A percentile compares a stretch with the other conserved stretches of the same genome.
Conservation (phyloP, 2,113 vertebrate species). For the Loxodonta africana region DNA sequence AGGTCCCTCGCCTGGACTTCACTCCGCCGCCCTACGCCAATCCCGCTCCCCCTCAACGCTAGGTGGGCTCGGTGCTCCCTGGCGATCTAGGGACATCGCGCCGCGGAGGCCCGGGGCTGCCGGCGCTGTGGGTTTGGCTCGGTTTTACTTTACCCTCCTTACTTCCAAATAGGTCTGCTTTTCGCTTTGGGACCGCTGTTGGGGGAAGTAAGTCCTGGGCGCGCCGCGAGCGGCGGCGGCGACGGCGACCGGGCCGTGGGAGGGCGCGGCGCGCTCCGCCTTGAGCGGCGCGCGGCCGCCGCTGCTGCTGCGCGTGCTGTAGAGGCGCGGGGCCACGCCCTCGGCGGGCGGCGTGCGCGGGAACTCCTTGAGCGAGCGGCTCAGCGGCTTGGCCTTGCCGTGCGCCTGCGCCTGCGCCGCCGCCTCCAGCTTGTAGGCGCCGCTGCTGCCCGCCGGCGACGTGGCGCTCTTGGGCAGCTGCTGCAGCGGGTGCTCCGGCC, state of each 20-base stretch:
- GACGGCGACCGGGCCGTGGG: slow-evolving; percentile 86
- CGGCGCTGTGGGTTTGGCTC: slow-evolving; percentile 19
- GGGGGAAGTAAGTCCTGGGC: slow-evolving; percentile 90
- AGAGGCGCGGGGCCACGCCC: slow-evolving; percentile 88
- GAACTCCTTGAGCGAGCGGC: slow-evolving; percentile 96
- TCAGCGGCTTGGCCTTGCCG: slow-evolving; percentile 96
- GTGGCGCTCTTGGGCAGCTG: slow-evolving; percentile 90
- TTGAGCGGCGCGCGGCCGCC: slow-evolving; percentile 91
- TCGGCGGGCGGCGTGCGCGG: slow-evolving; percentile 88
- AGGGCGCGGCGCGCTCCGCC: slow-evolving; percentile 91
- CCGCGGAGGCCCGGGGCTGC: slow-evolving; percentile 1
- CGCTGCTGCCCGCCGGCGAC: slow-evolving; percentile 87
- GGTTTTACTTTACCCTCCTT: slow-evolving; percentile 90
- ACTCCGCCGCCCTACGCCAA: neutral
- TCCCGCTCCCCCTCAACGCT: neutral
- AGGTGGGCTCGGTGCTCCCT: slow-evolving; percentile 20
- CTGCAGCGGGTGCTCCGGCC: slow-evolving; percentile 89
- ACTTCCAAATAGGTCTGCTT: slow-evolving; percentile 92
- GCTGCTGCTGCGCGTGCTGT: slow-evolving; percentile 91
- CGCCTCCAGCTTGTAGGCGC: slow-evolving; percentile 89
- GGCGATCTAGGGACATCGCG: neutral
- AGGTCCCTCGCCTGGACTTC: neutral
- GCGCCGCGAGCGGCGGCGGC: slow-evolving; percentile 88
- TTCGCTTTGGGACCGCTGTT: slow-evolving; percentile 89
- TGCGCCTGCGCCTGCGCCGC: slow-evolving; percentile 91